phyloP scores from a whole-genome alignment of 30 jellyfish, hydroid and myxozoan genomes.

The Chironex yamaguchii region DNA sequence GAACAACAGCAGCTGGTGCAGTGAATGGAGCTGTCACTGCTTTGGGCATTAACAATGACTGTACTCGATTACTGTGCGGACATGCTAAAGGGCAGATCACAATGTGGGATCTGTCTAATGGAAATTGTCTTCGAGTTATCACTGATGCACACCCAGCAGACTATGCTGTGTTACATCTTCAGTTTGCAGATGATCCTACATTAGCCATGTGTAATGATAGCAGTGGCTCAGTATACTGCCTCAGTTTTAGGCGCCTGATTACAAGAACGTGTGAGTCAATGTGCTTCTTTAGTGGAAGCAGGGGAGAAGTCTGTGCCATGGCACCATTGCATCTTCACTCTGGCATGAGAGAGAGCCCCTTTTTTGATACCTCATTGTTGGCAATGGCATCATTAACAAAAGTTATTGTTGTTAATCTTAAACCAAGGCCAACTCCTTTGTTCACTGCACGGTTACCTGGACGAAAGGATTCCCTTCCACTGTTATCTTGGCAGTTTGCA shows the following conservation, averaged over 20 bases:
- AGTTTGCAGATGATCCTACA: constrained; percentile 98
- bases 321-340: constrained; percentile 95
- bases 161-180: constrained; percentile 96
- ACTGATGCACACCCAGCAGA: constrained; percentile 99
- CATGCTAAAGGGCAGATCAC: constrained; percentile 98
- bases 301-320: constrained; percentile 98
- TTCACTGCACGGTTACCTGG: constrained; percentile 88
- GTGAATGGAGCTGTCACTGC: constrained; percentile 99
- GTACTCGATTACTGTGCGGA: constrained; percentile 93
- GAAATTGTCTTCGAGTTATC: constrained; percentile 91
- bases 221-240: constrained; percentile 98
- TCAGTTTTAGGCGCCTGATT: constrained; percentile 84
- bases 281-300: constrained; percentile 98
- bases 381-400: constrained; percentile 99
- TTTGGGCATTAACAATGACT: constrained; percentile 92
- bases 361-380: constrained; percentile 79
- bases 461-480: constrained; percentile 78
- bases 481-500: constrained; percentile 94
- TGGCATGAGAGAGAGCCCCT: constrained; percentile 85
- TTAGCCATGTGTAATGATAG: constrained; percentile 96
- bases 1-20: constrained; percentile 94
- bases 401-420: constrained; percentile 81
- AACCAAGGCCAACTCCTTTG: constrained; percentile 94
- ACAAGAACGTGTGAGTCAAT: constrained; percentile 96
- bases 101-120: constrained; percentile 96